Evolutionary conservation across 2,888 invertebrate genomes (phyloP), one percentile per base, ranked within the genome.

Genomic region (Gerris lacustris): DNA sequence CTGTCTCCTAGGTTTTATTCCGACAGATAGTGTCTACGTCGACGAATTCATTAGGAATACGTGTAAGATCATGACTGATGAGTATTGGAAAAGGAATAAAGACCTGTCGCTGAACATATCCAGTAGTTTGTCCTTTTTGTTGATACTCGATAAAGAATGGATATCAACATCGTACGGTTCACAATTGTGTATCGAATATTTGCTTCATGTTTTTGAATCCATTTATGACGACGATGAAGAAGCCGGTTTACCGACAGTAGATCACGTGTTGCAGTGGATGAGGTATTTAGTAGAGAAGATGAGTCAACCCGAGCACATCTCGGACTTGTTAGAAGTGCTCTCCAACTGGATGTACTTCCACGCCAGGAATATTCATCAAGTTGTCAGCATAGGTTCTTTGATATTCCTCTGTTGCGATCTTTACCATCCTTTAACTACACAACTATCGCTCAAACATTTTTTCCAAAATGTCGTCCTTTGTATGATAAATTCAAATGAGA

Each of bases 401-500:
- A 9, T 64, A 17, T 31, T 64, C 9, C 18, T n/a, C 18, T 11
- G 7, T 64, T n/a, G 18, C 17, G 7, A 18, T 17, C 17, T 9
- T 7, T 17, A 18, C 11, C 64, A 64, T 64, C 67, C 45, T n/a
- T 44, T 6, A 43, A 67, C 15, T 5, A 6, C 44, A 6, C 15
- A 6, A 31, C 15, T 67, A 67, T 55, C 55, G 5, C 55, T 55
- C 15, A 55, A 55, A 55, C 55, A 55, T 15, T 55, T 55, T 55
- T 55, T 55, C 55, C 55, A 55, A 55, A 15, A 55, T 5, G 15
- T 55, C 15, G n/a, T 67, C 5, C 45, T 67, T 2, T 15, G 31
- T 15, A 44, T 67, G 44, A 44, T 44, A 9, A 67, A 67, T 45
- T 67, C 45, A 43, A 67, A 67, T 6, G 64, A 64, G 9, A 18